Conservation (phyloP, 1,140 invertebrate species). For the Fopius arisanus region DNA sequence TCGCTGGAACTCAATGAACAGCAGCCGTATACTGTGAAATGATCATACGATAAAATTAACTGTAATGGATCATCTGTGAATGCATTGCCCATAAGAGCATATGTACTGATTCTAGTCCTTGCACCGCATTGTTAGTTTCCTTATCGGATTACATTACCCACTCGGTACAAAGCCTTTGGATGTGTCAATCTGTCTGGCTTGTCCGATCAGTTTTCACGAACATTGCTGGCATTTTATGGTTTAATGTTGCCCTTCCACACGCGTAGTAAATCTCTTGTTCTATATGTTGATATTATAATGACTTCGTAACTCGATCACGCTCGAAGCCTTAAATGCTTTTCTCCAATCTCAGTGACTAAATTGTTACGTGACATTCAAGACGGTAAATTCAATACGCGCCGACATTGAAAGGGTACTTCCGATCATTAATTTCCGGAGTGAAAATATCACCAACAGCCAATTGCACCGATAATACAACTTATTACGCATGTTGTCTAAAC, state of each 20-base stretch:
- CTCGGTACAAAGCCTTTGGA: background rate
- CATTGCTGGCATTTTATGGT: background rate
- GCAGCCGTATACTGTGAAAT: slow-evolving; percentile 17
- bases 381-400: background rate
- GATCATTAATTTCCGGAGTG: slow-evolving; percentile 5
- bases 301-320: background rate
- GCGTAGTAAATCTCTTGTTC: background rate
- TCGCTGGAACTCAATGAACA: background rate
- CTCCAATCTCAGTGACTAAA: background rate
- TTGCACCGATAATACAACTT: background rate
- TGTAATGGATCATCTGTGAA: slow-evolving; percentile 3
- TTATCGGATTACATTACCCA: slow-evolving; percentile 9
- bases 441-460: background rate
- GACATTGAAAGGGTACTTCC: background rate
- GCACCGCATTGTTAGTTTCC: background rate
- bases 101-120: slow-evolving; percentile 16
- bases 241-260: background rate
- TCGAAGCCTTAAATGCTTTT: background rate
- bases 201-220: slow-evolving; percentile 8
- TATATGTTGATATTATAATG: background rate
- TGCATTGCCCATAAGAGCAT: background rate
- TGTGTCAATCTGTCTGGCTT: background rate
- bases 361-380: background rate
- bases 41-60: slow-evolving; percentile 22
- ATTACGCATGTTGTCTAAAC: background rate